A percentile compares a stretch with the other conserved stretches of the same genome.
These are phyloP conservation scores for Empis stercorea DNA, from an alignment of 2,888 invertebrate species.

Conservation along the genomic window DNA sequence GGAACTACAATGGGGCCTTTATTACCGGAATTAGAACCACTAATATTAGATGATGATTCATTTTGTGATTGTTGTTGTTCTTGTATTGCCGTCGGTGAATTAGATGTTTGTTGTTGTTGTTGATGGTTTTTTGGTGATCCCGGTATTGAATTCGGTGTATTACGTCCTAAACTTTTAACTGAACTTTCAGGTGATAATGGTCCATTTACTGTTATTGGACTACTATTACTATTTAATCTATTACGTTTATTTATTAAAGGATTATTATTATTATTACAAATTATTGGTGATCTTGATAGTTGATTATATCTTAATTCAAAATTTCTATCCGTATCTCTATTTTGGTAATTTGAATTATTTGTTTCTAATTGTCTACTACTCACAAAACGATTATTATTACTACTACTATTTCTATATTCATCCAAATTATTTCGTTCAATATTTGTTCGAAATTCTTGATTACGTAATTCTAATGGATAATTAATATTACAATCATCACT, in stretches of 20 bases:
- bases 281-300: too few relatives aligned
- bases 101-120: conserved; percentile 4
- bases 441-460: conserved; percentile 7
- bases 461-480: conserved; percentile 22
- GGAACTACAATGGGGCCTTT: conserved; percentile 24
- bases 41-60: neutral
- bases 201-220: conserved; percentile 10
- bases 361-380: too few relatives aligned
- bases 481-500: conserved; percentile 12
- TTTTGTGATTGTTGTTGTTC: conserved; percentile 18
- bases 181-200: conserved; percentile 1
- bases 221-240: neutral
- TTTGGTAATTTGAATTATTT: too few relatives aligned
- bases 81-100: conserved; percentile 11
- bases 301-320: too few relatives aligned
- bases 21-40: conserved; percentile 26
- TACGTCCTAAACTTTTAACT: conserved; percentile 1
- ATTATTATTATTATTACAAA: too few relatives aligned
- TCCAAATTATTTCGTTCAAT: neutral
- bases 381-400: neutral
- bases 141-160: conserved; percentile 7
- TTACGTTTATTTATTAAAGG: too few relatives aligned
- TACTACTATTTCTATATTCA: neutral
- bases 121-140: conserved; percentile 9
- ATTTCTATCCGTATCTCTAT: too few relatives aligned